Evolutionary conservation across 2,113 vertebrate genomes (phyloP).

Genomic region (Pampusana beccarii): DNA sequence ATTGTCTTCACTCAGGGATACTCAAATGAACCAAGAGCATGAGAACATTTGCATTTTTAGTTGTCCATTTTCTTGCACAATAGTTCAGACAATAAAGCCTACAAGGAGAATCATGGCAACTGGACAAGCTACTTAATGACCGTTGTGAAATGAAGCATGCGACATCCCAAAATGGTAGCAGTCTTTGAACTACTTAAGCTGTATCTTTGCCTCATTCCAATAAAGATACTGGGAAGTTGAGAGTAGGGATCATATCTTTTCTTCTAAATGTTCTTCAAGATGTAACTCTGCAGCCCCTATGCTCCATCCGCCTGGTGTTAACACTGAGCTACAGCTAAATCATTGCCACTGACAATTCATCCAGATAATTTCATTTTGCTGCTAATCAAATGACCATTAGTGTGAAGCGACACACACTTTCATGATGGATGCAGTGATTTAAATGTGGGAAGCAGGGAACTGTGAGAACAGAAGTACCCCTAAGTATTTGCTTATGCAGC

Average conservation of each 20-base stretch:
- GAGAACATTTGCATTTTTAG: constrained; percentile 14
- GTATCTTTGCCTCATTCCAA: not conserved
- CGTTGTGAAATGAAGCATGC: not conserved
- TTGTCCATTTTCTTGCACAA: not conserved
- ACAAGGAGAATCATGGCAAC: not conserved
- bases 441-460: not conserved
- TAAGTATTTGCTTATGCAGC: not conserved
- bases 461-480: not conserved
- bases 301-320: not conserved
- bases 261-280: not conserved
- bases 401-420: not conserved
- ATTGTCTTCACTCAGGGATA: not conserved
- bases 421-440: constrained; percentile 31
- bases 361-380: constrained; percentile 47
- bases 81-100: not conserved
- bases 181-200: not conserved
- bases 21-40: not conserved
- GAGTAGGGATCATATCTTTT: not conserved
- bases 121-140: constrained; percentile 5
- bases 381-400: constrained; percentile 43
- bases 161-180: not conserved
- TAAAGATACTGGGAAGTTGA: not conserved
- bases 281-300: not conserved
- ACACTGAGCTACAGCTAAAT: not conserved
- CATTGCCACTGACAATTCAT: not conserved